A percentile compares a stretch with the other conserved stretches of the same genome.
Conservation (phyloP, 2,888 invertebrate species). For the Steinernema carpocapsae region DNA sequence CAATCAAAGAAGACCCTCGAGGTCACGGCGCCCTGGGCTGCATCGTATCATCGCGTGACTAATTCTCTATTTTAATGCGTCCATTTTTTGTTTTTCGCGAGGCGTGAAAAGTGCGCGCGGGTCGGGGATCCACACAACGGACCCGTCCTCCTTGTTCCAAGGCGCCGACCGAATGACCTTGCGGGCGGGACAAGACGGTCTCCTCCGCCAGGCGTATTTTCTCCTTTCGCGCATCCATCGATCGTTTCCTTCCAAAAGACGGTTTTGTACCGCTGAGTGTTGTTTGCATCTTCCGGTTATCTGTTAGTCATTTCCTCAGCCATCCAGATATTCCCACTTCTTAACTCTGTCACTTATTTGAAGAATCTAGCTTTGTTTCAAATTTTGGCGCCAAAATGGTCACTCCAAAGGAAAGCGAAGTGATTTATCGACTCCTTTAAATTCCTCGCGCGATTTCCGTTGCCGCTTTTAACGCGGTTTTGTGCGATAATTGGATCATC, state of each 20-base stretch:
- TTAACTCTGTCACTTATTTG: not conserved
- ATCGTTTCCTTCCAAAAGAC: not conserved
- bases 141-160: not conserved
- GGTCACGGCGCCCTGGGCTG: conserved; percentile 23
- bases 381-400: conserved; percentile 24
- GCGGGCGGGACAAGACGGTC: conserved; percentile 19
- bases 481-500: conserved; percentile 10
- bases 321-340: no score
- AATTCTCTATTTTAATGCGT: conserved; percentile 27
- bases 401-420: not conserved
- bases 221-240: conserved; percentile 26
- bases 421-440: conserved; percentile 7
- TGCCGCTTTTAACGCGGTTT: not conserved
- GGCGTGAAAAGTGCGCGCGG: conserved; percentile 30
- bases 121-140: conserved; percentile 8
- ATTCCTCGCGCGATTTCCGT: not conserved
- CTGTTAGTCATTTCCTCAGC: no score
- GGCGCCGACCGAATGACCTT: conserved; percentile 15
- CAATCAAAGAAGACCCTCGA: not conserved
- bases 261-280: not conserved
- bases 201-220: conserved; percentile 10
- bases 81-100: conserved; percentile 33
- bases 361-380: not conserved
- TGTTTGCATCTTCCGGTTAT: not conserved
- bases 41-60: conserved; percentile 32